These are phyloP conservation scores for Rhagoletis pomonella DNA, from an alignment of 1,140 invertebrate species.

Conservation along the genomic window DNA sequence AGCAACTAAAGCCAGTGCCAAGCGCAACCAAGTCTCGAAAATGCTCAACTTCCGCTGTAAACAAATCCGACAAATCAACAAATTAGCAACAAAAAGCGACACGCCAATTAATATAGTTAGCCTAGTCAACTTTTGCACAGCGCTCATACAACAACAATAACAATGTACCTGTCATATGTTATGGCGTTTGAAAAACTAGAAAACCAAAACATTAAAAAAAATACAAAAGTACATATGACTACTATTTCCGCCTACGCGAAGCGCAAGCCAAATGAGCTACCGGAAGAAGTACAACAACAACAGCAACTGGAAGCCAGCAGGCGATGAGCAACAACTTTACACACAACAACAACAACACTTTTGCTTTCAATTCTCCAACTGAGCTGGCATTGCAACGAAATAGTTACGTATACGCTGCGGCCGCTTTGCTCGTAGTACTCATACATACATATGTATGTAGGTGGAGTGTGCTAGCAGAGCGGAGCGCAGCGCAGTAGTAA, in stretches of 20 bases:
- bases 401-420: neutral
- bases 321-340: neutral
- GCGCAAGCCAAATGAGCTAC: neutral
- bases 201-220: neutral
- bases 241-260: constrained; percentile 37
- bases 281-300: neutral
- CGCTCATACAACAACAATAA: neutral
- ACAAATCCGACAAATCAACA: neutral
- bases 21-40: neutral
- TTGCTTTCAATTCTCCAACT: neutral
- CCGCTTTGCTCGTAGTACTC: neutral
- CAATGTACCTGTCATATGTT: neutral
- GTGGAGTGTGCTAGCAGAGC: neutral
- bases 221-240: neutral
- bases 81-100: neutral
- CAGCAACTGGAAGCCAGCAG: neutral
- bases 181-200: neutral
- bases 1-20: no score
- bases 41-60: constrained; percentile 34
- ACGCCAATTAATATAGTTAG: neutral
- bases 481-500: no score
- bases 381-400: neutral
- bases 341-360: neutral
- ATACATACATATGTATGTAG: neutral
- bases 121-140: neutral